Evolutionary conservation across 2,888 invertebrate genomes (phyloP).

Genomic region (Mythimna pallens): DNA sequence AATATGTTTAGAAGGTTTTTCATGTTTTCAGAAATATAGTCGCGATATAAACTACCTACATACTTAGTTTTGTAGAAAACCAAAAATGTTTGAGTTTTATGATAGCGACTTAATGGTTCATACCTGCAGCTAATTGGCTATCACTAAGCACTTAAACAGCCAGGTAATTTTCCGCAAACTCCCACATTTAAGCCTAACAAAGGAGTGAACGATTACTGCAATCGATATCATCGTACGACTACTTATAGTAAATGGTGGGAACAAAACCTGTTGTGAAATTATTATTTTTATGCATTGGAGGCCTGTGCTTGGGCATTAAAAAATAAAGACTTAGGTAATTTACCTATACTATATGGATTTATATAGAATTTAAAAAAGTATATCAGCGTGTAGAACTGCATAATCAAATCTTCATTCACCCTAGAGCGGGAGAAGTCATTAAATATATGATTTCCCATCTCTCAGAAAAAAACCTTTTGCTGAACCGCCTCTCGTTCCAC

Average conservation of each 20-base stretch:
- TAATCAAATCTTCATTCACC: no score
- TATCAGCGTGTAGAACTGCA: no score
- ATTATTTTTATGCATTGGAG: slow-evolving; percentile 12
- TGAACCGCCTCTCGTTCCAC: background rate
- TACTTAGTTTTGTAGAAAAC: no score
- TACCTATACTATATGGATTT: background rate
- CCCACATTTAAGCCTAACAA: slow-evolving; percentile 68
- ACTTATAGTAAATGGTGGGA: slow-evolving; percentile 65
- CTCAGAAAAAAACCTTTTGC: background rate
- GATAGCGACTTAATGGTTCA: slow-evolving; percentile 54
- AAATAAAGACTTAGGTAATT: slow-evolving; percentile 8
- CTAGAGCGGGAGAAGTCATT: no score
- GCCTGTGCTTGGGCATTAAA: background rate
- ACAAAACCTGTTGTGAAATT: slow-evolving; percentile 51
- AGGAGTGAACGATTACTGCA: slow-evolving; percentile 60
- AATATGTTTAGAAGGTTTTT: no score
- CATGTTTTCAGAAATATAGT: no score
- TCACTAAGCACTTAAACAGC: slow-evolving; percentile 53
- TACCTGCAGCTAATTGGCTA: slow-evolving; percentile 65
- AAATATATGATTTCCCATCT: no score
- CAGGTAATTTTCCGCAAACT: slow-evolving; percentile 67
- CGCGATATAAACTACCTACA: no score
- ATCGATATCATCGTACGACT: slow-evolving; percentile 64
- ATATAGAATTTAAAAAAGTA: no score
- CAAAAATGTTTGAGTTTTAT: no score